Evolutionary conservation across 2,113 vertebrate species (phyloP), one percentile per base, ranked within the genome.

Genomic region (Centrocercus urophasianus): DNA sequence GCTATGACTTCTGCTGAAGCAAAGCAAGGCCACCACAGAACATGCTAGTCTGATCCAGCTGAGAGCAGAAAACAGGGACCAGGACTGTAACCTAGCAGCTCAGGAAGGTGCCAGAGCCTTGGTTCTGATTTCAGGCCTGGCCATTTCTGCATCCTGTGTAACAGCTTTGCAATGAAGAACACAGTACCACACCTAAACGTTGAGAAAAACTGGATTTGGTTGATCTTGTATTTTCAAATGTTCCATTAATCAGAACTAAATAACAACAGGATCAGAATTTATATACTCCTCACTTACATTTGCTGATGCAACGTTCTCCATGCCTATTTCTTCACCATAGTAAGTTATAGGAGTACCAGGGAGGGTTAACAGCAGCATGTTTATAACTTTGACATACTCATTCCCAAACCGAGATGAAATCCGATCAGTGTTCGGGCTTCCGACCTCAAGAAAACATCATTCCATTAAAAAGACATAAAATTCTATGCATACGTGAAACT

Each of bases 301-400:
- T 93, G 76, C 92, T 79, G 94, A 84, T 11, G 8, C 83, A 14
- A 57, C 47, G 65, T 98, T 97, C 94, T 98, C 97, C 99, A 99
- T 99, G 95, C 99, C 99, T 63, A 99, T 98, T 97, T 99, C 99
- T 97, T 99, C 99, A 10, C 99, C 99, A 2, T 99, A 99, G 92
- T 99, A 99, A 61, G 99, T 99, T 76, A 98, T 97, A 24, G 99
- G 98, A 21, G 99, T 99, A 69, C 99, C 99, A 20, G 98, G 99
- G 32, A 99, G 98, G 3, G 99, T 99, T 94, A 99, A 97, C 91
- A 99, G 95, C 61, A 99, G 98, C 99, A 99, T 99, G 92, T 99
- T 99, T 93, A 99, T 98, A 63, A 97, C 95, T 18, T 98, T 98
- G 43, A 96, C 34, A 0, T 98, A 99, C 8, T 96, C 85, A 13